Evolutionary conservation across 2,113 vertebrate species (phyloP).

Genomic region (Oxygymnocypris stewartii): DNA sequence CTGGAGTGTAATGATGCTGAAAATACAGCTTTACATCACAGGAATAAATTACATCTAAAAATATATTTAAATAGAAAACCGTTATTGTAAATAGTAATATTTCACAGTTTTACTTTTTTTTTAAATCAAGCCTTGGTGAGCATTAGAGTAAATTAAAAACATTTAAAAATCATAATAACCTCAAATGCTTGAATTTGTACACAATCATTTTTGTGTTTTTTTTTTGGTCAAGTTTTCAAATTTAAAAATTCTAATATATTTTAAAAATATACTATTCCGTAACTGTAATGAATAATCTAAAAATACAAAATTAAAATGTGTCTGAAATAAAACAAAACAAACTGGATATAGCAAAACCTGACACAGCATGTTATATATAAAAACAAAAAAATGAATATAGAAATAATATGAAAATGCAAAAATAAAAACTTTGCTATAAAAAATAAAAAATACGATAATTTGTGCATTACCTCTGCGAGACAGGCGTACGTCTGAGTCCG

Average conservation of each 20-base stretch:
- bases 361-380: not conserved
- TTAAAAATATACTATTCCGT: not conserved
- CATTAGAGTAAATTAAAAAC: not conserved
- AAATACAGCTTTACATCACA: not conserved
- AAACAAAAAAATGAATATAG: not conserved
- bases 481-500: constrained; percentile 90
- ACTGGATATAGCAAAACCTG: not conserved
- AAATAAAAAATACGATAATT: not conserved
- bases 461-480: constrained; percentile 85
- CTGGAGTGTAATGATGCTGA: not conserved
- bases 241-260: no score
- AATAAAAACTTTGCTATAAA: no score
- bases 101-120: not conserved
- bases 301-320: not conserved
- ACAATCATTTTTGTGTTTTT: no score
- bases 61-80: not conserved
- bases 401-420: no score
- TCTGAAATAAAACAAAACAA: not conserved
- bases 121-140: not conserved
- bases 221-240: no score
- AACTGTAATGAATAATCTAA: not conserved
- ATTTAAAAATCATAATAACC: not conserved
- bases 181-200: not conserved
- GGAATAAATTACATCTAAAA: not conserved
- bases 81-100: not conserved